Conservation (phyloP, 2,888 invertebrate genomes). For the Marronus borbonicus region DNA sequence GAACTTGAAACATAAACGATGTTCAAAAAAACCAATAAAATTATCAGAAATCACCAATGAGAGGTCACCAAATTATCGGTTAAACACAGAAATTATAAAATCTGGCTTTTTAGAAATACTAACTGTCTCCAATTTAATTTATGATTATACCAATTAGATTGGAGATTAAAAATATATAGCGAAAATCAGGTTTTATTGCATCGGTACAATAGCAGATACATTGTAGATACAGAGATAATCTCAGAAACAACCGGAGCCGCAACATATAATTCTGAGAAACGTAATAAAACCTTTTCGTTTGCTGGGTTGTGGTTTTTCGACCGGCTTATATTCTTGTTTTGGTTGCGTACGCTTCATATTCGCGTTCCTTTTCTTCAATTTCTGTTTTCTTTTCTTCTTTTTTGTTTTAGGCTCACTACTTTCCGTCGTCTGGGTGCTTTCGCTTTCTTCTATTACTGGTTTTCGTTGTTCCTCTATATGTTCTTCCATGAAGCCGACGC, state of each 20-base stretch:
- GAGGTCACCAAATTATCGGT: no score
- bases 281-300: constrained; percentile 33
- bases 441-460: background rate
- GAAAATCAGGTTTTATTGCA: no score
- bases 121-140: no score
- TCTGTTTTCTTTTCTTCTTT: background rate
- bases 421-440: background rate
- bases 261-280: constrained; percentile 45
- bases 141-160: no score
- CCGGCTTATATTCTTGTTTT: background rate
- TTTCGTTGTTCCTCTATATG: background rate
- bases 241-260: constrained; percentile 38
- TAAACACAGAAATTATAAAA: no score
- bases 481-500: background rate
- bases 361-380: constrained; percentile 9
- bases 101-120: no score
- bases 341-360: constrained; percentile 17
- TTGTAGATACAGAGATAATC: background rate
- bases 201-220: background rate
- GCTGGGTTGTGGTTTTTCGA: background rate
- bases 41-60: no score
- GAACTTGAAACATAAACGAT: no score
- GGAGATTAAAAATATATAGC: no score
- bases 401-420: background rate
- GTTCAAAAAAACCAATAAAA: no score